These are phyloP conservation scores for Antheraea mylitta DNA, from an alignment of 1,140 invertebrate species.

Conservation along the genomic window DNA sequence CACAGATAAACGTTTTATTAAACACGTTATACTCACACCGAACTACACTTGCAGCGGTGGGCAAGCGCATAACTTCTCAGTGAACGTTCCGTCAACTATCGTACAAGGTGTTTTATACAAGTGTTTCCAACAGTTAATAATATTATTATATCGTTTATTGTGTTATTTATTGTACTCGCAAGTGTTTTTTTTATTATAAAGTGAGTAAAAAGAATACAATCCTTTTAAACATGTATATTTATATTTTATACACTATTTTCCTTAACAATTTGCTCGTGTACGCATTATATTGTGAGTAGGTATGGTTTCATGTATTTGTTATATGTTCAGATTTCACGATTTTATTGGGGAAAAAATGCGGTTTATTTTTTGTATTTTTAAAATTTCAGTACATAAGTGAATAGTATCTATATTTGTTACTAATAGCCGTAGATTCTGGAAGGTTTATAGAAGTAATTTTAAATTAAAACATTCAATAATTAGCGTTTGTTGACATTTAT, in stretches of 20 bases:
- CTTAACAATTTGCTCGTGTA: neutral
- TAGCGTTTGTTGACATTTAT: too few relatives aligned
- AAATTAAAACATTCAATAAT: too few relatives aligned
- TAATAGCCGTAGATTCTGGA: too few relatives aligned
- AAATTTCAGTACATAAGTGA: too few relatives aligned
- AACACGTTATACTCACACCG: neutral
- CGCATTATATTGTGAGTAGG: neutral
- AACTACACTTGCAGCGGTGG: constrained; percentile 1
- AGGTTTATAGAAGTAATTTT: too few relatives aligned
- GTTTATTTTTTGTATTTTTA: neutral
- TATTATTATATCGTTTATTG: neutral
- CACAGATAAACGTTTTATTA: neutral
- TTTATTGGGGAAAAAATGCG: neutral
- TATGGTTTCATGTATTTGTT: neutral
- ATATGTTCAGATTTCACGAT: neutral
- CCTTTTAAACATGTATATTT: neutral
- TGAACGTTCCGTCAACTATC: neutral
- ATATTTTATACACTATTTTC: neutral
- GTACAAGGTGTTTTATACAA: neutral
- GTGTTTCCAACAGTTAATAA: neutral
- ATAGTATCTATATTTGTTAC: too few relatives aligned
- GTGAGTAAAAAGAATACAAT: neutral
- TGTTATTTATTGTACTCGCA: neutral
- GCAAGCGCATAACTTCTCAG: constrained; percentile 7
- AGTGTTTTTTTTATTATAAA: neutral